Evolutionary conservation across 2,888 invertebrate species (phyloP), one percentile per base, ranked within the genome.

Genomic region (Mellilla xanthometata): DNA sequence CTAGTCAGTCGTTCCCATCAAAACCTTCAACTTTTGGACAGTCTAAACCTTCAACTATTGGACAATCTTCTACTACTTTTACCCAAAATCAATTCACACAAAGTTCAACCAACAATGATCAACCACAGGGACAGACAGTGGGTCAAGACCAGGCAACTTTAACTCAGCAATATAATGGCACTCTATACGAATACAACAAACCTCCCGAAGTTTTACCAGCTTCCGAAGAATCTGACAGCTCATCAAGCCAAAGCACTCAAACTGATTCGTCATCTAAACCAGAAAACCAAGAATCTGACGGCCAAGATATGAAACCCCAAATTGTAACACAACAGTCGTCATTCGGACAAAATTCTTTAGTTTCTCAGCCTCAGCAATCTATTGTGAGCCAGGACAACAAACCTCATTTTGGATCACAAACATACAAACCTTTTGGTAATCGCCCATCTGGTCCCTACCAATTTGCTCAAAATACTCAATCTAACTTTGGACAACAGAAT

Each of bases 131-230:
- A 5, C 15, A 35, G 8, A 55, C 49, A 27, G 15, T 38, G 30
- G 36, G 28, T 11, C 38, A 29, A 45, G 15, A 32, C 36, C 44
- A 40, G 28, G 45, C 45, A 39, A 32, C 29, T 11, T 19, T 44
- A 8, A 38, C 39, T 10, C 62, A 65, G 31, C 59, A 65, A 40
- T 49, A 63, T 30, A 51, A 61, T 7, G 68, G 68, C n/a, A 60
- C 67, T 19, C 57, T 84, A 49, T 82, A 84, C 42, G 71, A 84
- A 49, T 83, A 83, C 47, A 79, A 62, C 27, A 83, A 83, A 36
- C 84, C 83, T 28, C 58, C 64, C 9, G 62, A 67, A 43, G 56
- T 58, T 27, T 49, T 75, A 1, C 65, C 75, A 12, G 56, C 64
- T 22, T 51, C 69, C 15, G 32, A 53, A 13, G 56, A 56, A 12